Conservation (phyloP, 1,140 invertebrate species). For the Trachymyrmex cornetzi region DNA sequence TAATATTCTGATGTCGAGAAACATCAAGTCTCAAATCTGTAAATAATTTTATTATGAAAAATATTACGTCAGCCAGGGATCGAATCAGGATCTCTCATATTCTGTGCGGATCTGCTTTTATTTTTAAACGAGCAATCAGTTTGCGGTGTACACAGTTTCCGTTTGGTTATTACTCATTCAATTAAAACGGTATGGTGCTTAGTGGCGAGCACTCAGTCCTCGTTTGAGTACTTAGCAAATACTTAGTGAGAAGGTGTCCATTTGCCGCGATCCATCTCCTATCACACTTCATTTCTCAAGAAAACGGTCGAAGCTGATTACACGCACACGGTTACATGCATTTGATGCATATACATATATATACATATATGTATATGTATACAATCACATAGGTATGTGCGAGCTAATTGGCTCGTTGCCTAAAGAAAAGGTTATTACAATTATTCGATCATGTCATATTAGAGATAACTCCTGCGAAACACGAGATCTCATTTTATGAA, state of each 20-base stretch:
- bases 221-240: constrained; percentile 51
- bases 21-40: no score
- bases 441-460: background rate
- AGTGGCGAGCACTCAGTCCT: background rate
- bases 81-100: no score
- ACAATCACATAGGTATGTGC: background rate
- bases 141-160: background rate
- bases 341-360: no score
- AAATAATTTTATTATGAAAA: no score
- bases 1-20: no score
- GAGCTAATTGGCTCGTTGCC: constrained; percentile 9
- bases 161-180: constrained; percentile 19
- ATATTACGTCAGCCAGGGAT: no score
- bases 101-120: background rate
- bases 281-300: constrained; percentile 14
- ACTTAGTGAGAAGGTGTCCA: constrained; percentile 16
- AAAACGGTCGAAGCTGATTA: constrained; percentile 13
- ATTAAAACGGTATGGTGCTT: background rate
- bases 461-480: background rate
- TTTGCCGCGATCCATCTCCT: constrained; percentile 4
- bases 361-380: no score
- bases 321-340: no score
- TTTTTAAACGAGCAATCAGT: constrained; percentile 1
- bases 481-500: background rate
- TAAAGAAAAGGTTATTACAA: background rate